A percentile compares a stretch with the other conserved stretches of the same genome.
Conservation (phyloP, 2,113 vertebrate genomes). For the Perognathus longimembris region DNA sequence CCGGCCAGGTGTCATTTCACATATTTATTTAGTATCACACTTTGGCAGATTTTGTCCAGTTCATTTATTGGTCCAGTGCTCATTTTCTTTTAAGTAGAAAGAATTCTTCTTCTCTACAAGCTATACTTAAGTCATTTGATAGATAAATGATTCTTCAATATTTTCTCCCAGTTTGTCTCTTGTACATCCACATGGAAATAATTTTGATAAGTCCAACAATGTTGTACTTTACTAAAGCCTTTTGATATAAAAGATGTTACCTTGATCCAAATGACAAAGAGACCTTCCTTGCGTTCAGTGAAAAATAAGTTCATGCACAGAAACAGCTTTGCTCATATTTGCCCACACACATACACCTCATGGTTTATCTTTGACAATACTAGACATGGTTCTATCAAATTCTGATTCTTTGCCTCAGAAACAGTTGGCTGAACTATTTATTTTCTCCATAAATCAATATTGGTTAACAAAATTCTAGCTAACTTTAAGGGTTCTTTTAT, state of each 20-base stretch:
- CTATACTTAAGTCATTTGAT: neutral
- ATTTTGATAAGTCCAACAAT: neutral
- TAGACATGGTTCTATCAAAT: neutral
- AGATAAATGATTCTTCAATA: neutral
- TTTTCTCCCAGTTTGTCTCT: neutral
- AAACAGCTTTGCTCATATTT: neutral
- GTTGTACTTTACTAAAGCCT: neutral
- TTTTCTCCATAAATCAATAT: neutral
- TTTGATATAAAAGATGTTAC: neutral
- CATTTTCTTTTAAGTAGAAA: neutral
- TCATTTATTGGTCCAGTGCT: neutral
- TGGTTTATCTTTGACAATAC: neutral
- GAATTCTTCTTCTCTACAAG: neutral
- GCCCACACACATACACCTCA: neutral
- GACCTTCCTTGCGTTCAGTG: neutral
- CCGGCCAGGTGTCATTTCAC: neutral
- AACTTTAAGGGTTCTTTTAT: no score
- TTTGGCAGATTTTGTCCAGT: neutral
- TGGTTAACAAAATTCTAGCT: neutral
- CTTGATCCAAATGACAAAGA: no score
- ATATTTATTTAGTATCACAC: neutral
- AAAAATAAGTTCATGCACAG: neutral
- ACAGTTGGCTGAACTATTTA: neutral
- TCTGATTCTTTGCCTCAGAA: neutral
- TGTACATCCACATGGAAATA: neutral